Evolutionary conservation across 2,113 vertebrate genomes (phyloP).

Genomic region (Ophthalmolycus amberensis): DNA sequence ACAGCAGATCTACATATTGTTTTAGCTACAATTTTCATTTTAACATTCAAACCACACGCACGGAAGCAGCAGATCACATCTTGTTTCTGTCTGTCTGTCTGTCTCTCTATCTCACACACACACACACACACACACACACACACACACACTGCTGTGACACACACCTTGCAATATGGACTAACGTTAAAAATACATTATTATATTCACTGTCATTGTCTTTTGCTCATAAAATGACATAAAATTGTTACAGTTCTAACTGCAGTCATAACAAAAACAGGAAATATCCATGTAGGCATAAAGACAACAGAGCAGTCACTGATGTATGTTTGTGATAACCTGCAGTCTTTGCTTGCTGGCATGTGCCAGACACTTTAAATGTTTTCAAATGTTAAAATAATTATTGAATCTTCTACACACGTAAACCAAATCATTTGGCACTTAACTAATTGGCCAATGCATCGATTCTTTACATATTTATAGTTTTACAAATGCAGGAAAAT

Average conservation of each 20-base stretch:
- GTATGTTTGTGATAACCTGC: constrained; percentile 61
- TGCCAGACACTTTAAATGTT: constrained; percentile 37
- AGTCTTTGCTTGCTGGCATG: constrained; percentile 40
- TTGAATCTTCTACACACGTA: constrained; percentile 46
- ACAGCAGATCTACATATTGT: not conserved
- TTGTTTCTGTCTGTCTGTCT: not conserved
- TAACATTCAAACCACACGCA: not conserved
- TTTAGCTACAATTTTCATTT: constrained; percentile 10
- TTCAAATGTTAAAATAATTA: constrained; percentile 67
- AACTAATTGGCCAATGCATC: constrained; percentile 34
- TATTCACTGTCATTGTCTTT: constrained; percentile 43
- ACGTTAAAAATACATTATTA: constrained; percentile 43
- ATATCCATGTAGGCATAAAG: constrained; percentile 28
- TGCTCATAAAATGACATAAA: constrained; percentile 39
- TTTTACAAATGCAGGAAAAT: constrained; percentile 12
- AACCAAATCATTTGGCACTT: constrained; percentile 29
- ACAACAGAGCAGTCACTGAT: constrained; percentile 50
- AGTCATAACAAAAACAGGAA: constrained; percentile 41
- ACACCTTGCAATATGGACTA: constrained; percentile 2
- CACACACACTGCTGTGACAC: constrained; percentile 3
- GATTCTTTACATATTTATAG: constrained; percentile 21
- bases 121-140: constrained; percentile 32
- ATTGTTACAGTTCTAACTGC: constrained; percentile 37
- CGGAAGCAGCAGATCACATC: not conserved
- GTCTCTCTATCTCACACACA: not conserved